Percentiles rank a stretch among this genome's conserved stretches.
phyloP scores from a whole-genome alignment of 2,797 vertebrate genomes.

The Avahi laniger region DNA sequence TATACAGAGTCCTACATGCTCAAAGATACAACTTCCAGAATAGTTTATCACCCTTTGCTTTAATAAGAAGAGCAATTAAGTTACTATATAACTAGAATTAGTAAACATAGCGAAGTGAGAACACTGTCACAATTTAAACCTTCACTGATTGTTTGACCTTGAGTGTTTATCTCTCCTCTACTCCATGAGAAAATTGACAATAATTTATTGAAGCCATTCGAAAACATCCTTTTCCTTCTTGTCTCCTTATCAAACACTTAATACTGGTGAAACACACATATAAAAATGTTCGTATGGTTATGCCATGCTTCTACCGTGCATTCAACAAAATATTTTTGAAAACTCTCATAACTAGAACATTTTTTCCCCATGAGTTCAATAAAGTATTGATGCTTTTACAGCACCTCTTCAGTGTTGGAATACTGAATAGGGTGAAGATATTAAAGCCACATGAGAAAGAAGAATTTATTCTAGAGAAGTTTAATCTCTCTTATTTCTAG shows the following conservation, averaged over 20 bases:
- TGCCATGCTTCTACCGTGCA: not conserved
- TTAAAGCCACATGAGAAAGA: not conserved
- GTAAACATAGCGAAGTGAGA: not conserved
- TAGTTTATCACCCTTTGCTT: not conserved
- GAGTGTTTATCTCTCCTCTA: not conserved
- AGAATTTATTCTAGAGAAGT: not conserved
- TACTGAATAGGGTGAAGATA: not conserved
- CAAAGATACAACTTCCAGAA: not conserved
- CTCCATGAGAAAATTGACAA: not conserved
- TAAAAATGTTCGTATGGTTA: not conserved
- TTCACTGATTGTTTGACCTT: not conserved
- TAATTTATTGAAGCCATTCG: not conserved
- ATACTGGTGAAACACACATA: not conserved
- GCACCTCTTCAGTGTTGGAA: not conserved
- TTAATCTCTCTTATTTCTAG: not conserved
- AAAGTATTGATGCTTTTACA: not conserved
- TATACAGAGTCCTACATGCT: not conserved
- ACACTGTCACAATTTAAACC: not conserved
- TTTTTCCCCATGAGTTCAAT: not conserved
- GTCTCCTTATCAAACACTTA: not conserved
- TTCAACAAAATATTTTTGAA: not conserved
- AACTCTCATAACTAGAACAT: not conserved
- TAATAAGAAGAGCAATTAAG: not conserved
- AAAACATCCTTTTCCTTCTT: not conserved
- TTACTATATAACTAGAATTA: conserved; percentile 45